phyloP scores from a whole-genome alignment of 2,888 invertebrate genomes.

The Cataglyphis altisquamis region DNA sequence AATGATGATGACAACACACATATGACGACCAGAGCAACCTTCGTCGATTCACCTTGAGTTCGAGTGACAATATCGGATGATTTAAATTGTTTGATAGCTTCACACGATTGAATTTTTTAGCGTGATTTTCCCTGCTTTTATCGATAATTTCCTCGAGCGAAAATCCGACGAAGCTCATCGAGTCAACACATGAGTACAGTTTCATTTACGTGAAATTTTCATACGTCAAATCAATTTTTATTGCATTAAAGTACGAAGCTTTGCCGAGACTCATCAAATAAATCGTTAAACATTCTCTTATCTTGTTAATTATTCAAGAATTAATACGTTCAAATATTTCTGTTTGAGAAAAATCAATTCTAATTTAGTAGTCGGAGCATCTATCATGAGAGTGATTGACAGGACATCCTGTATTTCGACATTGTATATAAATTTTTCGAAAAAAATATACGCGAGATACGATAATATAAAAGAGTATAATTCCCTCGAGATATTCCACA shows the following conservation, averaged over 20 bases:
- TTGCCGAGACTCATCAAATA: neutral
- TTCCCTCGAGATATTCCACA: neutral
- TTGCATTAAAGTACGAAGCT: neutral
- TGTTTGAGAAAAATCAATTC: neutral
- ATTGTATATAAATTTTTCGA: constrained; percentile 18
- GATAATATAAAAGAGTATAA: constrained; percentile 27
- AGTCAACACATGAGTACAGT: neutral
- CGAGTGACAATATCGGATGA: constrained; percentile 14
- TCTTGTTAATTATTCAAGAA: neutral
- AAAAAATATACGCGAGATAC: neutral
- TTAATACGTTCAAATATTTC: neutral
- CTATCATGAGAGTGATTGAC: neutral
- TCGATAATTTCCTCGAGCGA: neutral
- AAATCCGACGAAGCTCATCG: neutral
- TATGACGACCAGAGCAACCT: constrained; percentile 19
- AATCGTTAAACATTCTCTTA: neutral
- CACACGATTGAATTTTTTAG: constrained; percentile 8
- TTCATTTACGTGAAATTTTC: neutral
- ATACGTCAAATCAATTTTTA: neutral
- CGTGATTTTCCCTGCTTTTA: neutral
- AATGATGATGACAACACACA: neutral
- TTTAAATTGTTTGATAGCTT: constrained; percentile 1
- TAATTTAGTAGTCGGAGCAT: neutral
- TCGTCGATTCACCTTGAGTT: constrained; percentile 16
- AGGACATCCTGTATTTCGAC: neutral